Evolutionary conservation across 2,888 invertebrate genomes (phyloP).

Genomic region (Polymixis flavicincta): DNA sequence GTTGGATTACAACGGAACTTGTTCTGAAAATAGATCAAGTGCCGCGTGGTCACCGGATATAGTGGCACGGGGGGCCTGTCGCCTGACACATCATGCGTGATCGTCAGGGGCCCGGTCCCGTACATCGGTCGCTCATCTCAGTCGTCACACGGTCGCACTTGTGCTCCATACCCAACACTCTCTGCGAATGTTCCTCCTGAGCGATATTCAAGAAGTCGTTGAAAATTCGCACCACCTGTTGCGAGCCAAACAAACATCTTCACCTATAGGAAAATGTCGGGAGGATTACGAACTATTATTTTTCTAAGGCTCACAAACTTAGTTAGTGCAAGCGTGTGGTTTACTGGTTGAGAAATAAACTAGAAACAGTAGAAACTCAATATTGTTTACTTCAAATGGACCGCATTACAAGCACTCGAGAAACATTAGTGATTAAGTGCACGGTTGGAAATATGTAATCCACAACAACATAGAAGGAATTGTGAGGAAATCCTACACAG

Average conservation of each 20-base stretch:
- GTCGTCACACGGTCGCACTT: conserved; percentile 10
- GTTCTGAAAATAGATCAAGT: conserved; percentile 73
- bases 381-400: conserved; percentile 52
- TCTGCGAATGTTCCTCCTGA: conserved; percentile 28
- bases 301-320: conserved; percentile 26
- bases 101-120: conserved; percentile 62
- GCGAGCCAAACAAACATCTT: conserved; percentile 36
- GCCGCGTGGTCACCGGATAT: conserved; percentile 67
- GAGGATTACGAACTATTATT: conserved; percentile 35
- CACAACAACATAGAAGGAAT: background rate
- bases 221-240: conserved; percentile 55
- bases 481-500: background rate
- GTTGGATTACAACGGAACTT: conserved; percentile 65
- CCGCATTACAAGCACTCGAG: conserved; percentile 26
- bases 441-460: conserved; percentile 13
- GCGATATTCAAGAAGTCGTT: conserved; percentile 53
- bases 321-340: conserved; percentile 7
- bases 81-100: conserved; percentile 51
- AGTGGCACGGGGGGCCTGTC: conserved; percentile 60
- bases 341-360: conserved; percentile 38
- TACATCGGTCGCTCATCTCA: conserved; percentile 27
- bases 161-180: conserved; percentile 20
- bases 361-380: conserved; percentile 27
- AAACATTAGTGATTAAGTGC: conserved; percentile 6
- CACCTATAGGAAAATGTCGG: conserved; percentile 32